These are phyloP conservation scores for Slavum lentiscoides DNA, from an alignment of 2,888 invertebrate species.

Conservation along the genomic window DNA sequence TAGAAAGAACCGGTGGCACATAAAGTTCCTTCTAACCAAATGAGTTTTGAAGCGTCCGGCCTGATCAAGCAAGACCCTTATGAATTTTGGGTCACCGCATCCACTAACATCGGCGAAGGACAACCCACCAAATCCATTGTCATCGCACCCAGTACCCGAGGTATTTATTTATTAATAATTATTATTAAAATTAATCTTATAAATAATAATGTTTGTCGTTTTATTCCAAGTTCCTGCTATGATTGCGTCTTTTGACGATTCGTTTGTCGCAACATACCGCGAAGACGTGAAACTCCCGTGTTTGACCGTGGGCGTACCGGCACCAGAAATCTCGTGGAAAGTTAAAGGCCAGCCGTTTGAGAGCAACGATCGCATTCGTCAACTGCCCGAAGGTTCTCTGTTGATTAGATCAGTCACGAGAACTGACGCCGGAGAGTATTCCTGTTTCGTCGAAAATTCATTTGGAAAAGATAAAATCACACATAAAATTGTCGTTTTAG, in stretches of 20 bases:
- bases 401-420: constrained; percentile 85
- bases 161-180: constrained; percentile 60
- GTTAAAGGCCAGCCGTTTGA: constrained; percentile 78
- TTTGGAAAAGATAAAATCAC: constrained; percentile 91
- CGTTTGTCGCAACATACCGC: constrained; percentile 89
- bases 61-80: constrained; percentile 80
- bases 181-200: background rate
- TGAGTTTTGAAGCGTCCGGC: constrained; percentile 84
- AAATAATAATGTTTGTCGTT: background rate
- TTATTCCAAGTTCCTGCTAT: constrained; percentile 78
- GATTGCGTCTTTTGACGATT: constrained; percentile 92
- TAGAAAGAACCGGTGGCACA: constrained; percentile 58
- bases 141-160: constrained; percentile 80
- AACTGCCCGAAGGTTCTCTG: constrained; percentile 88
- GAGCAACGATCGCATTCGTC: constrained; percentile 78
- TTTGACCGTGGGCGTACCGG: constrained; percentile 87
- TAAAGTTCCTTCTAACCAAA: constrained; percentile 76
- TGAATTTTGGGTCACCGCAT: constrained; percentile 93
- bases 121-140: constrained; percentile 85
- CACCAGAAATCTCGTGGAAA: constrained; percentile 88
- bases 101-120: constrained; percentile 91
- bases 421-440: constrained; percentile 91
- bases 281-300: constrained; percentile 91
- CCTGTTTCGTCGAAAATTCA: constrained; percentile 88
- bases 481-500: constrained; percentile 84